Evolutionary conservation across 1,140 invertebrate genomes (phyloP), one percentile per base, ranked within the genome.

Genomic region (Drosophila sucinea): DNA sequence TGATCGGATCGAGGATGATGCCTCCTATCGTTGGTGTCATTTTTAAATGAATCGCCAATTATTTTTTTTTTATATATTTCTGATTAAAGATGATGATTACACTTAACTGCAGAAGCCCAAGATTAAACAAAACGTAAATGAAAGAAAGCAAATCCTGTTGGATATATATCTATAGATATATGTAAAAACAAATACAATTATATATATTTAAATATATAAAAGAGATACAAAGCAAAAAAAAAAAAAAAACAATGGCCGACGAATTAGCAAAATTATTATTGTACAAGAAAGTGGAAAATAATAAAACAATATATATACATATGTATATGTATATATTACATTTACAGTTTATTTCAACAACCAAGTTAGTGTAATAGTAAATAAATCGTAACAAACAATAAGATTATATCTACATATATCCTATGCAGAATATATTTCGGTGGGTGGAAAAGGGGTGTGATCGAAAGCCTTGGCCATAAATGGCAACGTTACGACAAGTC

Each of bases 201-300:
- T 64, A 73, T 51, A 75, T 66, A 74, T 51, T 67, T 61, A 23
- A 65, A 73, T 68, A 68, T 76, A 76, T 41, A 72, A 82, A 35
- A 55, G 60, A 70, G 58, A 17, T 23, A 27, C 44, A 71, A 71
- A 55, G 61, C 47, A 32, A 63, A 58, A 58, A 27, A 73, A 33
- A 74, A 74, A 68, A 61, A 58, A 54, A 41, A 64, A 61, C 64
- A 33, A 63, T 35, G 67, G 73, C 58, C 69, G 72, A 68, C 82
- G 82, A 73, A 64, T 80, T 87, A 87, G 83, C 67, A 77, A 83
- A 87, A 89, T 87, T 83, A 87, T 64, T n/a, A 47, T 65, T 77
- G 66, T 77, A 75, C 71, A 75, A 70, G 55, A 67, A 66, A 67
- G 27, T 61, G 40, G 38, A 44, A 47, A 47, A 41, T 30, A 61